These are phyloP conservation scores for Myiozetetes cayanensis DNA, from an alignment of 2,113 vertebrate species.

Conservation along the genomic window DNA sequence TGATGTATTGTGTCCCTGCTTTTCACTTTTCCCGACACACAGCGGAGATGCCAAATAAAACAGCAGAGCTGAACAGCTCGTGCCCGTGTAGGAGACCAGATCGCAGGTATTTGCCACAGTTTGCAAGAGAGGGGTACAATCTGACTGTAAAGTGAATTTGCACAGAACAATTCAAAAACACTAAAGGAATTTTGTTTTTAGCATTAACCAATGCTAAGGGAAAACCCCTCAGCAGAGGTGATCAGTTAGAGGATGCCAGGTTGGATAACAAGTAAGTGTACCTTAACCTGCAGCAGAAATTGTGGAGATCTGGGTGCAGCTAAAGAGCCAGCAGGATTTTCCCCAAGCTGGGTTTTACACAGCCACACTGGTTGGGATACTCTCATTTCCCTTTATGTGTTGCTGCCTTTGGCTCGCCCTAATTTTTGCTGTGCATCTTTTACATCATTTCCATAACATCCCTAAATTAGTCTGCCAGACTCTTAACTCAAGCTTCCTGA, in stretches of 20 bases:
- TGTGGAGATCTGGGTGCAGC: neutral
- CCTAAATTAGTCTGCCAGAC: neutral
- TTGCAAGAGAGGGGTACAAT: neutral
- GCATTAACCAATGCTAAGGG: neutral
- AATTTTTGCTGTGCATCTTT: neutral
- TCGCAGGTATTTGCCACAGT: neutral
- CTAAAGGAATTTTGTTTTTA: neutral
- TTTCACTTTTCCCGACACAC: neutral
- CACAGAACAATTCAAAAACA: neutral
- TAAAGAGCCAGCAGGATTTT: neutral
- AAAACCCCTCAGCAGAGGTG: neutral
- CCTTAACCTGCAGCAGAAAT: neutral
- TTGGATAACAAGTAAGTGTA: accelerated
- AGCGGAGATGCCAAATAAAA: neutral
- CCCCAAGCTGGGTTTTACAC: neutral
- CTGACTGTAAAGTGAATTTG: neutral
- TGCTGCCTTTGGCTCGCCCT: neutral
- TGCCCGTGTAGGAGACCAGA: accelerated
- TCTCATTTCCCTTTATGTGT: accelerated
- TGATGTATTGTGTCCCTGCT: neutral
- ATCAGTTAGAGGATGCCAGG: neutral
- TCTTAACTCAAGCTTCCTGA: neutral
- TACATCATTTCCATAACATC: neutral
- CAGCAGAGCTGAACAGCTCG: neutral
- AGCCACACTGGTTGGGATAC: accelerated